Percentiles rank a stretch among this genome's conserved stretches.
Evolutionary conservation across 2,113 vertebrate genomes (phyloP).

Genomic region (Chelonoidis abingdonii): DNA sequence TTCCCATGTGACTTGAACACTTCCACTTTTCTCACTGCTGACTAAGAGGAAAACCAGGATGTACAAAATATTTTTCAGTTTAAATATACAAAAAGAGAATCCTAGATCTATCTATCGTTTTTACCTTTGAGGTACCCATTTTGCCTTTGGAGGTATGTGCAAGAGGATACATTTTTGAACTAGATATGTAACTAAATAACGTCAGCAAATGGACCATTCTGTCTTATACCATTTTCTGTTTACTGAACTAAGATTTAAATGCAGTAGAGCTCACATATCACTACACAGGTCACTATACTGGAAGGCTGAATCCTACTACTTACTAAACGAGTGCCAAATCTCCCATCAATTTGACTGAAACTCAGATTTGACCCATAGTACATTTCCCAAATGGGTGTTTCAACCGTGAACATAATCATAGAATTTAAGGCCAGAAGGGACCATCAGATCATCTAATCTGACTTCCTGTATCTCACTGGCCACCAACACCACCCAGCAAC

Average conservation of each 20-base stretch:
- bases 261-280: no score
- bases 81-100: not conserved
- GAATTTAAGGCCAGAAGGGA: no score
- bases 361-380: not conserved
- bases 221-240: not conserved
- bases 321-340: not conserved
- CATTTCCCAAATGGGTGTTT: not conserved
- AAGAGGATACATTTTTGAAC: not conserved
- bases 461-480: no score
- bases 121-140: rapidly evolving
- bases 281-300: rapidly evolving
- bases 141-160: not conserved
- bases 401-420: not conserved
- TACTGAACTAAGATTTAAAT: not conserved
- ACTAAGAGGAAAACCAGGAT: not conserved
- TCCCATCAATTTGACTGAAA: not conserved
- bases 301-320: not conserved
- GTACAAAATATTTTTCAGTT: not conserved
- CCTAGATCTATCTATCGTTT: not conserved
- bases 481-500: no score
- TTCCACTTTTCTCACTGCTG: not conserved
- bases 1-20: not conserved
- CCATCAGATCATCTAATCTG: no score
- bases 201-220: not conserved
- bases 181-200: rapidly evolving